Conservation (phyloP, 2,797 vertebrate species). For the Tachyglossus aculeatus region DNA sequence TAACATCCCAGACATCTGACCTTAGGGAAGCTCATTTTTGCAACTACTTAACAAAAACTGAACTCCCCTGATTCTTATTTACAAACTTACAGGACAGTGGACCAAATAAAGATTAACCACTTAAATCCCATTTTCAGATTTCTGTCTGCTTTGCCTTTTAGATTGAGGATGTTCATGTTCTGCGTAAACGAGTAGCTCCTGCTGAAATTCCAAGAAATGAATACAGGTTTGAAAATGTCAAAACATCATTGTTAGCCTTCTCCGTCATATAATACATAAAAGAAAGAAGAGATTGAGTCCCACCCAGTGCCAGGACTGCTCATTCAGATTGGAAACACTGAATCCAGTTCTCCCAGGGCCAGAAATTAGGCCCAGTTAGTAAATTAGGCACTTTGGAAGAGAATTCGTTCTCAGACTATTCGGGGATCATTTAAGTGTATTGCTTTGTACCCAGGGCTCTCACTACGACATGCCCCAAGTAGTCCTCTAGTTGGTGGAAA, state of each 20-base stretch:
- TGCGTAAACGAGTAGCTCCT: not conserved
- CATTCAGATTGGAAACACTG: not conserved
- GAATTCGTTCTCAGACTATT: too few species aligned
- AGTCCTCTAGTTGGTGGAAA: too few species aligned
- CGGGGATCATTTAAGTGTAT: too few species aligned
- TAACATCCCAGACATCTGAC: constrained; percentile 6
- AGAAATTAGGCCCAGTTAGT: constrained; percentile 24
- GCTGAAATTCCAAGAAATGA: not conserved
- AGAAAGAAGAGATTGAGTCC: not conserved
- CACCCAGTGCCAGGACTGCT: not conserved
- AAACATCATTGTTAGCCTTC: not conserved
- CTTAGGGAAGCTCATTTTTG: constrained; percentile 1
- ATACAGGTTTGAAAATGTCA: not conserved
- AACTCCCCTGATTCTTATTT: not conserved
- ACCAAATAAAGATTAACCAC: not conserved
- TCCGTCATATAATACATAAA: not conserved
- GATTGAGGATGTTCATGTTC: not conserved
- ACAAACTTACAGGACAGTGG: not conserved
- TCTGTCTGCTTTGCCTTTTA: not conserved
- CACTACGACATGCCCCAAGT: too few species aligned
- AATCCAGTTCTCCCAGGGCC: not conserved
- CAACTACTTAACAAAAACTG: not conserved
- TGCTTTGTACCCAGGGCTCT: too few species aligned
- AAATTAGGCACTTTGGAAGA: too few species aligned
- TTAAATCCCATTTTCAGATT: not conserved